Base-by-base conservation (phyloP, 2,888 invertebrate species). In the Emesis castigata region DNA sequence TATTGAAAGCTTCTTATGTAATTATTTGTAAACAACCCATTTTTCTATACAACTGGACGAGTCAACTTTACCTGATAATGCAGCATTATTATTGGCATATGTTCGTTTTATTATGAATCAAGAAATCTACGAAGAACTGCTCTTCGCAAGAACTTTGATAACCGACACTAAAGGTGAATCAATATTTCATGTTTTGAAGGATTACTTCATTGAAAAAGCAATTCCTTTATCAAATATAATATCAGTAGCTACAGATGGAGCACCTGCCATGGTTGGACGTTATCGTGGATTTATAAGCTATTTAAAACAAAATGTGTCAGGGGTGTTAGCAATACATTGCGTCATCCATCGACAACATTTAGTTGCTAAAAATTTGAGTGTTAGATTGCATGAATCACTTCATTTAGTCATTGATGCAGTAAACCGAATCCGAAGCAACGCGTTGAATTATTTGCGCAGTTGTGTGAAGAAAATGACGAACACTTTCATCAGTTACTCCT, bases 131-230 rank as follows among this genome's bases (percentile, higher is more conserved):
- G 26, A 26, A 26, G 26, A 26, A 26, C 26, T 26, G 26, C 26
- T 26, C 26, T 26, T 26, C 26, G 26, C 26, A 26, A 26, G 26
- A 26, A 26, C 26, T 26, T 26, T 26, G 26, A 26, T 75, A 79
- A 88, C 88, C 6, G 89, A 90, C 87, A 89, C 89, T 88, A 89
- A 89, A 90, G 88, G 88, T 64, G 87, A 90, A 90, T 89, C 86
- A 86, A 84, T 90, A 85, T 88, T 89, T 85, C 74, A 87, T 84
- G 84, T 69, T 64, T 68, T 80, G 58, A 79, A 75, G 70, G 56
- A 81, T 75, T 70, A 73, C 75, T 82, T 79, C 74, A 77, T 44
- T 48, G 71, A 82, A 78, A 75, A 77, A 72, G 68, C 74, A 70
- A 77, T 77, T 73, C 82, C 84, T 75, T 86, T 86, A 71, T 83